Conservation (phyloP, 2,888 invertebrate genomes). For the Schizotus pectinicornis region DNA sequence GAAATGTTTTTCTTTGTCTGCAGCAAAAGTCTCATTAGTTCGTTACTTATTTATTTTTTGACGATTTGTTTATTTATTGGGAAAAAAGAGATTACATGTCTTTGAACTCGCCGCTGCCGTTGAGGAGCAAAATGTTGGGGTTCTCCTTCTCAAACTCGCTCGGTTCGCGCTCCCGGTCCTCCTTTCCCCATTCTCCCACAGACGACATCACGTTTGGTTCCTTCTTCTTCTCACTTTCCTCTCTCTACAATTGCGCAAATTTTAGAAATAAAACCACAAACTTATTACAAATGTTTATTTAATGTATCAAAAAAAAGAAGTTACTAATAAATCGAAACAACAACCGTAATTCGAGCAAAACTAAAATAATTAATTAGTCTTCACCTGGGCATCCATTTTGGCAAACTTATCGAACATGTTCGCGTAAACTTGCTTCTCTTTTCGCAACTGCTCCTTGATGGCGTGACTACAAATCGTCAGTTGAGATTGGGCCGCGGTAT, state of each 20-base stretch:
- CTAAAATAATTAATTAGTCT: conserved; percentile 35
- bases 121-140: conserved; percentile 77
- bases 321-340: conserved; percentile 13
- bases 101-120: conserved; percentile 76
- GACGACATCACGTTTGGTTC: conserved; percentile 77
- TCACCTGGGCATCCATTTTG: conserved; percentile 76
- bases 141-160: conserved; percentile 80
- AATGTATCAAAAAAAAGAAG: conserved; percentile 5
- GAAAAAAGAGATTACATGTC: conserved; percentile 66
- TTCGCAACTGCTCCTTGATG: conserved; percentile 76
- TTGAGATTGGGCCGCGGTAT: conserved; percentile 87
- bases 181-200: conserved; percentile 76
- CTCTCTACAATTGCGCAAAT: conserved; percentile 64
- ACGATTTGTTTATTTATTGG: conserved; percentile 12
- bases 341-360: not conserved
- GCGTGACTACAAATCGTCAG: conserved; percentile 73
- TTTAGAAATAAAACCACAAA: conserved; percentile 12
- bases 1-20: no score
- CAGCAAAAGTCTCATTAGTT: no score
- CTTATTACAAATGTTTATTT: conserved; percentile 6
- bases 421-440: conserved; percentile 87
- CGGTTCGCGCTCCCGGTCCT: conserved; percentile 72
- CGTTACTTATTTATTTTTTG: no score
- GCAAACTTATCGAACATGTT: conserved; percentile 97
- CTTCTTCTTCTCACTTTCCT: conserved; percentile 70